Percentiles rank a stretch among this genome's conserved stretches.
Evolutionary conservation across 2,113 vertebrate genomes (phyloP).

Genomic region (Cyanistes caeruleus): DNA sequence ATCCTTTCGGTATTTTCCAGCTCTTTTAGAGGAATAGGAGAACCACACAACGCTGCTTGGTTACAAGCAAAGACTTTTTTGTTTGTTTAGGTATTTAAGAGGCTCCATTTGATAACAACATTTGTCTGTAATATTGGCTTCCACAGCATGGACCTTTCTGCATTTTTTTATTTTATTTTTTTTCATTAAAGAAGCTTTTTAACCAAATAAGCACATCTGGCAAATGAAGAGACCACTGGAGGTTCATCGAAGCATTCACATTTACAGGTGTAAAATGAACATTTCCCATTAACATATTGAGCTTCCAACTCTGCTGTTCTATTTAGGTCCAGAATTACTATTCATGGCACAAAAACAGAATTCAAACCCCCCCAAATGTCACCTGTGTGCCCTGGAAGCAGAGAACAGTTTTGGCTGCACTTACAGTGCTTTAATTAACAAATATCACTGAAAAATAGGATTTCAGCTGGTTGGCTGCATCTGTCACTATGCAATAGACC

Average conservation of each 20-base stretch:
- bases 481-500: neutral
- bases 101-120: neutral
- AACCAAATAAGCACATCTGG: neutral
- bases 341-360: neutral
- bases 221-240: neutral
- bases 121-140: neutral
- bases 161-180: too few relatives aligned
- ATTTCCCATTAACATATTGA: neutral
- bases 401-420: neutral
- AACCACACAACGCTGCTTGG: neutral
- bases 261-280: neutral
- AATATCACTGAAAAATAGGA: neutral
- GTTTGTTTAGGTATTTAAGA: neutral
- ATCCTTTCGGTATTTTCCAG: neutral
- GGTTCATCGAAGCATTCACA: neutral
- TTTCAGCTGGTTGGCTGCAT: neutral
- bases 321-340: neutral
- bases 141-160: neutral
- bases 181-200: neutral
- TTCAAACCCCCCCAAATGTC: accelerated
- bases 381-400: neutral
- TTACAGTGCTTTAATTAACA: neutral
- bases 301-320: neutral
- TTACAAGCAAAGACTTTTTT: neutral
- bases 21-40: neutral